Evolutionary conservation across 2,113 vertebrate species (phyloP), one percentile per base, ranked within the genome.

Genomic region (Gracilinanus agilis): DNA sequence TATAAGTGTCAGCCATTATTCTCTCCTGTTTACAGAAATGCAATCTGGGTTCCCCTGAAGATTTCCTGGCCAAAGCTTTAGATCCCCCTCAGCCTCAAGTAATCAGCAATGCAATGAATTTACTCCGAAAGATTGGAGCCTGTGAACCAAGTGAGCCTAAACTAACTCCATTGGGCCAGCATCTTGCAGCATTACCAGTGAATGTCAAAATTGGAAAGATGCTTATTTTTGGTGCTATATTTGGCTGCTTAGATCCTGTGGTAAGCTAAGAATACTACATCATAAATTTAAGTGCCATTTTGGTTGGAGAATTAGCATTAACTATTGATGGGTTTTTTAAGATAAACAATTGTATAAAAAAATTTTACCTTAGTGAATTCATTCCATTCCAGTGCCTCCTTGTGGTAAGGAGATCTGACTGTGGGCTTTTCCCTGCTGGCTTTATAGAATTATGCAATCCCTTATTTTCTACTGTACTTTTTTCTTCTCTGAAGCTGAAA

Each of bases 121-220:
- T 99, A 58, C 98, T 99, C 94, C 98, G 99, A 93, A 99, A 98
- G 98, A 99, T 99, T 44, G 99, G 99, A 0, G 99, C 99, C 34
- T 99, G 99, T 97, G 99, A 99, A 55, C 98, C 97, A 56, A 98
- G 95, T 0, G 97, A 98, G 29, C 99, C 99, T 56, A 96, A 94
- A 55, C 98, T 99, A 95, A 99, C 99, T 53, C 99, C 99, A 0
- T 96, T 99, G 95, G 99, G 99, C 21, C 99, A 99, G 93, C 99
- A 99, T 97, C 99, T 99, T 54, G 99, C 99, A 58, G 98, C 98
- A 44, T 97, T 99, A 97, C 99, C 99, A 24, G 99, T 99, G 97
- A 99, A 99, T 29, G 99, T 99, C 93, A 99, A 99, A 98, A 99
- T 99, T 61, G 99, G 99, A 91, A 99, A 99, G 98, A 99, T 99